Conservation (phyloP, 2,888 invertebrate species). For the Tachystola acroxantha region DNA sequence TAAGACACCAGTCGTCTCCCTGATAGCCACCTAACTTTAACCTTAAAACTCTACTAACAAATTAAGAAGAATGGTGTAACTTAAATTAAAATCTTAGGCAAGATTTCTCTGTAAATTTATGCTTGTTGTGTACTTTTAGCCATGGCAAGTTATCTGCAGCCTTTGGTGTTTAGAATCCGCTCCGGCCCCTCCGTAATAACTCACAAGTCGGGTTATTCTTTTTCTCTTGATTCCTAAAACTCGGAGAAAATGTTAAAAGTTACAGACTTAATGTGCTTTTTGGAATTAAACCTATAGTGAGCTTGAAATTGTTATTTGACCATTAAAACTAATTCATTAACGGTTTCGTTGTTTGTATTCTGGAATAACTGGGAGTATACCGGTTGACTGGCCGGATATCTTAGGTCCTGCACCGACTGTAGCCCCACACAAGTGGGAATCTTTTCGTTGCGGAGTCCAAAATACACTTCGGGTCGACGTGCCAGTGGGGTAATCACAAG, state of each 20-base stretch:
- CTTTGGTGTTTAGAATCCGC: slow-evolving; percentile 1
- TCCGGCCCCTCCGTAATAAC: background rate
- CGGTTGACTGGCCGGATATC: too few relatives aligned
- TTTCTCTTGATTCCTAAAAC: slow-evolving; percentile 1
- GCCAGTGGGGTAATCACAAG: too few relatives aligned
- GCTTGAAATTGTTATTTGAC: too few relatives aligned
- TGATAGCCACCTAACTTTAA: slow-evolving; percentile 5
- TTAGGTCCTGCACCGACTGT: too few relatives aligned
- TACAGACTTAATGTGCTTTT: background rate
- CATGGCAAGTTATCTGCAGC: slow-evolving; percentile 4
- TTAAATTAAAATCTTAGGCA: slow-evolving; percentile 71
- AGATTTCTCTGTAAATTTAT: slow-evolving; percentile 47
- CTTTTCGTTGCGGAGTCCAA: too few relatives aligned
- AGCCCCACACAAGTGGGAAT: too few relatives aligned
- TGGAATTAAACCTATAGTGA: too few relatives aligned
- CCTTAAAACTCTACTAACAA: slow-evolving; percentile 51
- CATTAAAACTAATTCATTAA: too few relatives aligned
- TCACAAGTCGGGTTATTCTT: background rate
- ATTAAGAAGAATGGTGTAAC: slow-evolving; percentile 71
- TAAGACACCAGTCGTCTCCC: background rate
- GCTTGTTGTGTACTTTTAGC: slow-evolving; percentile 42
- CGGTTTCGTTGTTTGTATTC: too few relatives aligned
- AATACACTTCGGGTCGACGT: too few relatives aligned
- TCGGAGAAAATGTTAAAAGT: slow-evolving; percentile 5
- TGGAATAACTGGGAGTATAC: too few relatives aligned